These are phyloP conservation scores for Agrochola lota DNA, from an alignment of 2,888 invertebrate species.

Conservation along the genomic window DNA sequence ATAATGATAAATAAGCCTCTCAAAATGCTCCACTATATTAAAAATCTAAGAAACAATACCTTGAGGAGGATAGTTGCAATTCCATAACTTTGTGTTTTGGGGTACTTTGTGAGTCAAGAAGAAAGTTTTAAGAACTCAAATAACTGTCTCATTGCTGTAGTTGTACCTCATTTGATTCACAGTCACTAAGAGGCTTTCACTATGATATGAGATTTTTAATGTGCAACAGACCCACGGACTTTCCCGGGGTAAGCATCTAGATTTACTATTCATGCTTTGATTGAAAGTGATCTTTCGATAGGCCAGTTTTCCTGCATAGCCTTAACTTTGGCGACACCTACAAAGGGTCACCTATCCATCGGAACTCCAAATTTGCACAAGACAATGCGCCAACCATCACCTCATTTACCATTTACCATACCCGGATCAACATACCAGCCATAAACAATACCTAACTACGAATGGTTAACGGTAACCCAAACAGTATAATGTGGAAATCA, in stretches of 20 bases:
- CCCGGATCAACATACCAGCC: constrained; percentile 6
- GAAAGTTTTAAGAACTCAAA: background rate
- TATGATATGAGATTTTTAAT: background rate
- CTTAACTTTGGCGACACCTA: background rate
- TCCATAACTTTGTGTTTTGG: background rate
- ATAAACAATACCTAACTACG: constrained; percentile 43
- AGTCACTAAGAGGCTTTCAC: background rate
- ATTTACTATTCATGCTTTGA: too few relatives aligned
- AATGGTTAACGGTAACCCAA: constrained; percentile 63
- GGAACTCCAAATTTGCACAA: constrained; percentile 29
- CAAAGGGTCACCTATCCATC: constrained; percentile 6
- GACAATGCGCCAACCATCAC: constrained; percentile 19
- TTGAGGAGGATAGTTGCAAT: background rate
- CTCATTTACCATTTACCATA: constrained; percentile 3
- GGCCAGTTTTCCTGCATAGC: background rate
- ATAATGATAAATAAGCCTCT: background rate
- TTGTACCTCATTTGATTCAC: background rate
- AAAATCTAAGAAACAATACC: background rate
- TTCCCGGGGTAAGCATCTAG: background rate
- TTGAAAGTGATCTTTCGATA: constrained; percentile 25
- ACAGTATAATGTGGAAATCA: constrained; percentile 70
- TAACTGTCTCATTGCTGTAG: background rate
- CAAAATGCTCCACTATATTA: too few relatives aligned
- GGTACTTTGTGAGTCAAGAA: background rate
- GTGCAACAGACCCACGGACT: background rate